These are phyloP conservation scores for Indicator maculatus DNA, from an alignment of 2,113 vertebrate species.

Conservation along the genomic window DNA sequence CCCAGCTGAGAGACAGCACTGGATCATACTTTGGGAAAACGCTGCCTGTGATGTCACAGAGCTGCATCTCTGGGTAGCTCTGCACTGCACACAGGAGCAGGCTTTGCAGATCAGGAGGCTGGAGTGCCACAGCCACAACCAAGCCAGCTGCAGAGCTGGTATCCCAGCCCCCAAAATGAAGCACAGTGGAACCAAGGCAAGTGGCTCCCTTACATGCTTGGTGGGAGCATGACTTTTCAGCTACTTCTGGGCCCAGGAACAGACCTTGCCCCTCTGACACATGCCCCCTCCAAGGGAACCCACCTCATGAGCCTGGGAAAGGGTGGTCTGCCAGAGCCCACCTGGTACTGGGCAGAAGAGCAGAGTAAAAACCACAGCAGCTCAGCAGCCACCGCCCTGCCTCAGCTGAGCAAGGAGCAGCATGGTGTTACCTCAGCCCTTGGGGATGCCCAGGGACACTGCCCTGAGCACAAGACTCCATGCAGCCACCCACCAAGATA, in stretches of 20 bases:
- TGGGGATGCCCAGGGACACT: background rate
- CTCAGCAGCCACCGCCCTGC: background rate
- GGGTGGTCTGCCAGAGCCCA: background rate
- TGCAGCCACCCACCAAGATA: background rate
- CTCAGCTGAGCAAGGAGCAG: background rate
- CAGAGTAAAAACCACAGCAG: background rate
- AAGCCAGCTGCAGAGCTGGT: background rate
- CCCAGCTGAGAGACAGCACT: background rate
- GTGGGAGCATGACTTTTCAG: background rate
- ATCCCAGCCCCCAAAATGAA: background rate
- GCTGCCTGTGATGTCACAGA: background rate
- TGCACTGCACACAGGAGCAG: accelerated
- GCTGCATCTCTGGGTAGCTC: background rate
- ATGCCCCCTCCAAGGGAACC: accelerated
- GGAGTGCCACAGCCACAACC: accelerated
- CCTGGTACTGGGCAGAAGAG: background rate
- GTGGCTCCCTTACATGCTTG: accelerated
- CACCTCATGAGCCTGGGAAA: background rate
- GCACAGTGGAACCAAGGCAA: background rate
- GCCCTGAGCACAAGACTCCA: background rate
- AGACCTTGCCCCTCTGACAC: background rate
- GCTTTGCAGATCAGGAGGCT: background rate
- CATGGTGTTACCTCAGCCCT: background rate
- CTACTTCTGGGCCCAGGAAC: background rate
- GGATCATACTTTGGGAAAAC: background rate